Evolutionary conservation across 2,797 vertebrate species (phyloP).

Genomic region (Pterois miles): DNA sequence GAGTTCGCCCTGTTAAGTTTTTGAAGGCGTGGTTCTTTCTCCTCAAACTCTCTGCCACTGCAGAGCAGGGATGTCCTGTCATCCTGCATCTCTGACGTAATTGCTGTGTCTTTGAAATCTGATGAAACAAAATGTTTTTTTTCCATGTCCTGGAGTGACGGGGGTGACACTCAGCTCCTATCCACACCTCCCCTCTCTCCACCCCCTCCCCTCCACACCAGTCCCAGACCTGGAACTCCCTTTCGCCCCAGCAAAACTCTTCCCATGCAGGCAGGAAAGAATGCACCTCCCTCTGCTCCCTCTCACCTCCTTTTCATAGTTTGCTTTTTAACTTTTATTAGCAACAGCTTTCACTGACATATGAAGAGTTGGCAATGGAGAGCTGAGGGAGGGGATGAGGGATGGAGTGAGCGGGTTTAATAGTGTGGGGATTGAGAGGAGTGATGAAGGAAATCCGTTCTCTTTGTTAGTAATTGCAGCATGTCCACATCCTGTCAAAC

Average conservation of each 20-base stretch:
- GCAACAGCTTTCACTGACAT: conserved; percentile 76
- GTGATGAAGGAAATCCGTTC: conserved; percentile 9
- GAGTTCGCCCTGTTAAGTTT: conserved; percentile 62
- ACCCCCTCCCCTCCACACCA: background rate
- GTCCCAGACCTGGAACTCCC: conserved; percentile 57
- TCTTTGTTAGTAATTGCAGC: conserved; percentile 34
- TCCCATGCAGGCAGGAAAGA: conserved; percentile 73
- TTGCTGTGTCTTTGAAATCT: conserved; percentile 81
- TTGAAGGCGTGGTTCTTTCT: conserved; percentile 66
- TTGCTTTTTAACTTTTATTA: conserved; percentile 82
- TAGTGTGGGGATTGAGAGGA: conserved; percentile 30
- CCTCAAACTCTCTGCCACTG: conserved; percentile 19
- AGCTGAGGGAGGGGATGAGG: conserved; percentile 37
- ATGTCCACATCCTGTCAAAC: conserved; percentile 37
- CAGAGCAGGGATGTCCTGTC: conserved; percentile 64
- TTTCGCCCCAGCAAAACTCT: conserved; percentile 51
- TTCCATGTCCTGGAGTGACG: conserved; percentile 70
- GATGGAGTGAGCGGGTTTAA: conserved; percentile 23
- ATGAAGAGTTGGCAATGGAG: conserved; percentile 55
- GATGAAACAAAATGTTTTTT: conserved; percentile 78
- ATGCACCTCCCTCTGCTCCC: conserved; percentile 71
- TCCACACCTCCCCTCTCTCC: conserved; percentile 41
- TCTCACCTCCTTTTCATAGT: conserved; percentile 78
- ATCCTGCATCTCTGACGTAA: conserved; percentile 77
- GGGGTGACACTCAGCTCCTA: conserved; percentile 70